A percentile compares a stretch with the other conserved stretches of the same genome.
Conservation (phyloP, 23 tunicate species). For the Trididemnum clinides region DNA sequence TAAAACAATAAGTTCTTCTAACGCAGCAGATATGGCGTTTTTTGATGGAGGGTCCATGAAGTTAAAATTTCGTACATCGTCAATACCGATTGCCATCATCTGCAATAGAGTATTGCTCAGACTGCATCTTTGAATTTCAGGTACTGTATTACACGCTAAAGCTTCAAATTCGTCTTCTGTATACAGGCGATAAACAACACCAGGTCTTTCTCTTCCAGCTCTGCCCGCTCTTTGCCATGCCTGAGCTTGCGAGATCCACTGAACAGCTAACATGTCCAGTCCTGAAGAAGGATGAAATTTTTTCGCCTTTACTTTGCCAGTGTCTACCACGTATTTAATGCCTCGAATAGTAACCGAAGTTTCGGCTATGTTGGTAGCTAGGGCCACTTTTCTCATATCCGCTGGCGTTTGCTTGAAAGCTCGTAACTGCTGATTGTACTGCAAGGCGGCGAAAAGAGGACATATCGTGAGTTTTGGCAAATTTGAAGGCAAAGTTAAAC, state of each 20-base stretch:
- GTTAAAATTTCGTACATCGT: constrained; percentile 68
- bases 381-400: constrained; percentile 65
- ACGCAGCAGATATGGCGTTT: constrained; percentile 60
- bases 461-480: constrained; percentile 57
- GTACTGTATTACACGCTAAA: constrained; percentile 53
- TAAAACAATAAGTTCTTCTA: constrained; percentile 62
- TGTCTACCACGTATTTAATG: constrained; percentile 87
- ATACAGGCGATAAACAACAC: constrained; percentile 79
- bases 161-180: constrained; percentile 68
- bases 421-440: constrained; percentile 67
- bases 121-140: constrained; percentile 83
- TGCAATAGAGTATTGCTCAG: constrained; percentile 71
- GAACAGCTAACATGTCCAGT: constrained; percentile 70
- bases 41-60: constrained; percentile 81
- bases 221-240: constrained; percentile 98
- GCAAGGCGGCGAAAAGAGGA: constrained; percentile 88
- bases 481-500: constrained; percentile 47
- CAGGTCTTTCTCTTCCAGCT: constrained; percentile 89
- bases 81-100: constrained; percentile 83
- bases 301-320: constrained; percentile 92
- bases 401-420: constrained; percentile 70
- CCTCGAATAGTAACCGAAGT: constrained; percentile 94
- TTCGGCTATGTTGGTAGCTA: constrained; percentile 93
- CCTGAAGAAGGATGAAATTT: constrained; percentile 72
- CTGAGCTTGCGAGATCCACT: constrained; percentile 89